Conservation (phyloP, 2,888 invertebrate species). For the Eupithecia pulchellata region DNA sequence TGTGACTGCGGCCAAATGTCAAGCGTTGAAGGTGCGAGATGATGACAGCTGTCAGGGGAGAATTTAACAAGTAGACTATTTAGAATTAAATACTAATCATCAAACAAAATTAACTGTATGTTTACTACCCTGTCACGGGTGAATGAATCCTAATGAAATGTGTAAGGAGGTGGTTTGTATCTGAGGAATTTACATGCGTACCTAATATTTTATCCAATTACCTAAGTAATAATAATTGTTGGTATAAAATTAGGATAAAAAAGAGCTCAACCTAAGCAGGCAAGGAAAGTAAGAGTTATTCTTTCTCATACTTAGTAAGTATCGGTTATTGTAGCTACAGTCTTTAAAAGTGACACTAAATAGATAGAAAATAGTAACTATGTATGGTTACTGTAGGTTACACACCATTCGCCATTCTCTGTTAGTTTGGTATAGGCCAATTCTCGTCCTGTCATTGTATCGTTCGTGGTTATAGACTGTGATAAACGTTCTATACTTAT, state of each 20-base stretch:
- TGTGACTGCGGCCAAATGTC: background rate
- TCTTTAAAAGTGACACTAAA: too few species aligned
- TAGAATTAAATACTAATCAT: background rate
- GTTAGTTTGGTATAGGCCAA: background rate
- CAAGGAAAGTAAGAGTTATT: background rate
- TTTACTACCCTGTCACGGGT: background rate
- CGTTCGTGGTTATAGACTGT: slow-evolving; percentile 10
- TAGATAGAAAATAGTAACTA: slow-evolving; percentile 4
- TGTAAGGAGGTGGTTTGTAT: too few species aligned
- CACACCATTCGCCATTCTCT: background rate
- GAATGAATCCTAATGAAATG: too few species aligned
- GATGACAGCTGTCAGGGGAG: slow-evolving; percentile 1
- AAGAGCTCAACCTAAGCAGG: too few species aligned
- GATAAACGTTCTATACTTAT: background rate
- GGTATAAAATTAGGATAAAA: too few species aligned
- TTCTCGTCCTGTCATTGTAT: slow-evolving; percentile 16
- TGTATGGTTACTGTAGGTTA: background rate
- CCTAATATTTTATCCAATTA: too few species aligned
- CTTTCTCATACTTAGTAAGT: background rate
- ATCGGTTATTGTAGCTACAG: too few species aligned
- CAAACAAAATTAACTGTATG: background rate
- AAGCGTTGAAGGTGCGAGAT: background rate
- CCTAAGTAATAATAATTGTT: too few species aligned
- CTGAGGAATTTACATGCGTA: too few species aligned
- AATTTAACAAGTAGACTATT: background rate